These are phyloP conservation scores for Thysanoteuthis rhombus DNA, from an alignment of 2,888 invertebrate genomes.

Conservation along the genomic window DNA sequence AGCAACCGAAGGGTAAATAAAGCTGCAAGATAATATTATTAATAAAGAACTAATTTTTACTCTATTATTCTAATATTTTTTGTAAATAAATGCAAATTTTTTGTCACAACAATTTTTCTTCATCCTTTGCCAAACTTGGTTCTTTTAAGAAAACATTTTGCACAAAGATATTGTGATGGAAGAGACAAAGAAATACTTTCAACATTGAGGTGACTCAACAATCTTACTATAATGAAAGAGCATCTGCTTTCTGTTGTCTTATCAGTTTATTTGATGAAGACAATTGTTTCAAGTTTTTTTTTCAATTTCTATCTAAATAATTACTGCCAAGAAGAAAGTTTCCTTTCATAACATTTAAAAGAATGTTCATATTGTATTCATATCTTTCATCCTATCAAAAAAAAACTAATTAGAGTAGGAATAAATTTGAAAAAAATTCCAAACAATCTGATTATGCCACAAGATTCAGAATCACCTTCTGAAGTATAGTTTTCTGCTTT, in stretches of 20 bases:
- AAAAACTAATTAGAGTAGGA: background rate
- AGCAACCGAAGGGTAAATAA: constrained; percentile 38
- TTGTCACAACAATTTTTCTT: background rate
- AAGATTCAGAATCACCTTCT: too few species aligned
- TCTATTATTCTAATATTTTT: background rate
- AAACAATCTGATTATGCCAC: too few species aligned
- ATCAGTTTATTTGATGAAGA: background rate
- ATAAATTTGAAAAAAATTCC: background rate
- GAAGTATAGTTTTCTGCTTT: too few species aligned
- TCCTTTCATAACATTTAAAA: too few species aligned
- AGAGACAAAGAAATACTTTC: background rate
- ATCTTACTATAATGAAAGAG: background rate
- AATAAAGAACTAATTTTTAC: background rate
- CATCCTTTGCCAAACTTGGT: background rate
- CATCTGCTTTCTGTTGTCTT: background rate
- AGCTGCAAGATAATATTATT: background rate
- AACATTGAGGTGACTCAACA: background rate
- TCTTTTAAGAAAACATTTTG: background rate
- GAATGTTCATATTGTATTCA: too few species aligned
- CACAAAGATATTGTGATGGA: background rate
- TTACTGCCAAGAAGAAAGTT: too few species aligned
- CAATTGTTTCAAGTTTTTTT: background rate
- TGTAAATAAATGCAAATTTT: background rate
- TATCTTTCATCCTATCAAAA: too few species aligned
- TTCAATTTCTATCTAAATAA: too few species aligned